Percentiles rank a stretch among this genome's conserved stretches.
phyloP scores from a whole-genome alignment of 2,888 invertebrate genomes.

The Colostygia pectinataria region DNA sequence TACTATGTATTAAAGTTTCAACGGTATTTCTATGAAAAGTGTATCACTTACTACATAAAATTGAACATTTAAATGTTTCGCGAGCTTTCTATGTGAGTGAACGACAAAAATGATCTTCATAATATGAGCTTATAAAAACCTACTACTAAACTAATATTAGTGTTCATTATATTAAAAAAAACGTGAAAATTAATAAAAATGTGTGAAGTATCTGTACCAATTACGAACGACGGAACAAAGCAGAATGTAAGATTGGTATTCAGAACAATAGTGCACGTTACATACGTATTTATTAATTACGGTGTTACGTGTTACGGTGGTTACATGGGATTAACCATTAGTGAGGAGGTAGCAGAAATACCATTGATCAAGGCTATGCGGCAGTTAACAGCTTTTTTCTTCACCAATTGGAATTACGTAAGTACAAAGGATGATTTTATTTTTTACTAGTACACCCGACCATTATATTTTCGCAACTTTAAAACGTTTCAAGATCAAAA shows the following conservation, averaged over 20 bases:
- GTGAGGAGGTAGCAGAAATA: constrained; percentile 33
- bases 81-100: too few species aligned
- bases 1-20: too few species aligned
- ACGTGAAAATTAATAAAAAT: constrained; percentile 29
- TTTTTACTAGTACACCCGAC: too few species aligned
- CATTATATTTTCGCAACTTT: too few species aligned
- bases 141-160: too few species aligned
- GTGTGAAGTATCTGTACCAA: constrained; percentile 36
- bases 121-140: too few species aligned
- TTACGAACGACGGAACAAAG: too few species aligned
- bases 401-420: constrained; percentile 62
- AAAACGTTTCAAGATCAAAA: too few species aligned
- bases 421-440: background rate
- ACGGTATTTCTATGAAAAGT: too few species aligned
- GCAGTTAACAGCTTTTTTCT: constrained; percentile 42
- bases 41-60: too few species aligned
- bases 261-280: constrained; percentile 25
- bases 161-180: background rate
- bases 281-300: constrained; percentile 20
- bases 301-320: constrained; percentile 24
- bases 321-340: constrained; percentile 22
- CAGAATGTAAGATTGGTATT: constrained; percentile 10
- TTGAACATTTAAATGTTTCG: too few species aligned
- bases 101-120: too few species aligned
- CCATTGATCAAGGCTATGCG: constrained; percentile 38